These are phyloP conservation scores for Stictonetta naevosa DNA, from an alignment of 2,113 vertebrate species.

Conservation along the genomic window DNA sequence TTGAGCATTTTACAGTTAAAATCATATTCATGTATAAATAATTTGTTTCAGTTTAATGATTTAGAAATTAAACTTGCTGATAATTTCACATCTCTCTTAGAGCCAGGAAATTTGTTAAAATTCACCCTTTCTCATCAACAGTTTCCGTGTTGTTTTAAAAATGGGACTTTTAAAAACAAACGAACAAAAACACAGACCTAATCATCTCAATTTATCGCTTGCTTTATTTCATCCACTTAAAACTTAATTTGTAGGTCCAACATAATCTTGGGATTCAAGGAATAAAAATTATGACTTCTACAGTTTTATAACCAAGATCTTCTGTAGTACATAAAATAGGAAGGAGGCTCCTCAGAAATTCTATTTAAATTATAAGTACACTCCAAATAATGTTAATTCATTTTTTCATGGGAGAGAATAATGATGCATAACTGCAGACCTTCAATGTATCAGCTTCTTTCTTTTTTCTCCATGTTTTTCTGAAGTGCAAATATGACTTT, in stretches of 20 bases:
- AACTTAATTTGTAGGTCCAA: neutral
- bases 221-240: neutral
- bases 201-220: neutral
- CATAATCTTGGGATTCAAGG: neutral
- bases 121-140: neutral
- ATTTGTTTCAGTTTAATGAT: neutral
- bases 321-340: neutral
- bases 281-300: neutral
- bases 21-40: neutral
- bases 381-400: neutral
- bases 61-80: neutral
- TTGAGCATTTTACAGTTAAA: neutral
- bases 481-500: slow-evolving; percentile 97
- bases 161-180: neutral
- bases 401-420: neutral
- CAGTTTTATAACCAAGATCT: neutral
- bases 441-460: neutral
- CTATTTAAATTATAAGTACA: neutral
- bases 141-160: neutral
- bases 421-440: neutral
- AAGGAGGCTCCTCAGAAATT: neutral
- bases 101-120: neutral
- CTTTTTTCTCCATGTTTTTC: neutral
- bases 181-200: neutral
- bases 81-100: neutral